Conservation (phyloP, 2,113 vertebrate genomes). For the Dicerorhinus sumatrensis region DNA sequence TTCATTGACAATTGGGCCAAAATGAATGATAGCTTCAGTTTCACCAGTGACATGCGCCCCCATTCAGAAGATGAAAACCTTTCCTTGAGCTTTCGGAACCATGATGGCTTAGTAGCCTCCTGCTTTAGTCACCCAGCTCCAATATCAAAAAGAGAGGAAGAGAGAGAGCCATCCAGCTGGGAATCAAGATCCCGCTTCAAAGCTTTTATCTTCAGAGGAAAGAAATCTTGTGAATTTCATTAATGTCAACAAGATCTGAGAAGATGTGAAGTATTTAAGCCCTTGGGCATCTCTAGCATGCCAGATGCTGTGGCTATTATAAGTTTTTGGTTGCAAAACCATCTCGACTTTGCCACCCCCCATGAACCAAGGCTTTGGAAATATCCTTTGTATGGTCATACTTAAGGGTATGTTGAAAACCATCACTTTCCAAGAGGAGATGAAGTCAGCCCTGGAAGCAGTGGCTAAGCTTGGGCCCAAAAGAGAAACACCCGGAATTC, state of each 20-base stretch:
- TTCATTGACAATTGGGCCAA: not conserved
- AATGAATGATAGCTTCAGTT: not conserved
- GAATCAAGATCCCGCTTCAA: slow-evolving; percentile 52
- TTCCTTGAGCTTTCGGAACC: not conserved
- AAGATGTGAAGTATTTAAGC: slow-evolving; percentile 69
- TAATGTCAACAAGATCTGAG: slow-evolving; percentile 71
- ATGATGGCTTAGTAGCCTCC: not conserved
- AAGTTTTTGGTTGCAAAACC: slow-evolving; percentile 53
- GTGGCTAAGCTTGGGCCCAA: not conserved
- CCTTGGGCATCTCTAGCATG: slow-evolving; percentile 22
- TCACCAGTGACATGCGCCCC: not conserved
- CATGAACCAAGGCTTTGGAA: slow-evolving; percentile 56
- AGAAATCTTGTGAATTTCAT: slow-evolving; percentile 75
- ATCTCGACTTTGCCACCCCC: not conserved
- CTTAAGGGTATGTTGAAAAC: not conserved
- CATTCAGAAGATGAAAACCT: not conserved
- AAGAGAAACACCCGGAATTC: slow-evolving; percentile 15
- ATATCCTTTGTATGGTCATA: not conserved
- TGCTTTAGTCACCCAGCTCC: slow-evolving; percentile 8
- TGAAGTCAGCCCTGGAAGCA: not conserved
- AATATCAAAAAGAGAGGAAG: slow-evolving; percentile 2
- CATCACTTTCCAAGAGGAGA: not conserved
- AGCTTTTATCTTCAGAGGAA: slow-evolving; percentile 76
- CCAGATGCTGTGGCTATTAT: not conserved
- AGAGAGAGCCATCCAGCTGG: slow-evolving; percentile 28